Conservation (phyloP, 2,797 vertebrate species). For the Sternarchorhynchus goeldii region DNA sequence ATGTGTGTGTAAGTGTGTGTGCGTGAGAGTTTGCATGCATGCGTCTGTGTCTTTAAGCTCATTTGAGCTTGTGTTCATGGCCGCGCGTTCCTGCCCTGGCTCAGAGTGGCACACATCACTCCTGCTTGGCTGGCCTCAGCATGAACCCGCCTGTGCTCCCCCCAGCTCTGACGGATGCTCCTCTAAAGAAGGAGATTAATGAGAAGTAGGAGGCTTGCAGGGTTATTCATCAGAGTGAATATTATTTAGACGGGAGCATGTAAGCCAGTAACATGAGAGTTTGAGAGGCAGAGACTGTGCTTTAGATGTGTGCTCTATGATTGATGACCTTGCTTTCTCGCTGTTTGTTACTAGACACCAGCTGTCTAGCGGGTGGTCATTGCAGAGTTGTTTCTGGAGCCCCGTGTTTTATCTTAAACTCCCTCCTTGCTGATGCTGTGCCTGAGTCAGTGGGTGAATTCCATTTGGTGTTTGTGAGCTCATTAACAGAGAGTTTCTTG, state of each 20-base stretch:
- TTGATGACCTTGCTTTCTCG: constrained; percentile 89
- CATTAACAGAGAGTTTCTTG: constrained; percentile 46
- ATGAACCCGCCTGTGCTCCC: constrained; percentile 92
- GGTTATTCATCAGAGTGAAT: constrained; percentile 99
- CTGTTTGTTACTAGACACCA: constrained; percentile 89
- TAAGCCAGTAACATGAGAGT: constrained; percentile 99
- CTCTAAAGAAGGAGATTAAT: constrained; percentile 99
- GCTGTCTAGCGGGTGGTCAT: constrained; percentile 77
- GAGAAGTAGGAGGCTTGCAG: constrained; percentile 93
- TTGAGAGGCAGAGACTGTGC: constrained; percentile 86
- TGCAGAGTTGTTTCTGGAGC: constrained; percentile 81
- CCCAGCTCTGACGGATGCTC: constrained; percentile 97
- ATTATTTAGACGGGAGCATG: constrained; percentile 98
- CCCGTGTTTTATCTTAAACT: constrained; percentile 72
- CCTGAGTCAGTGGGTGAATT: constrained; percentile 62
- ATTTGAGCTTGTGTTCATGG: constrained; percentile 47
- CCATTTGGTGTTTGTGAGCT: constrained; percentile 47
- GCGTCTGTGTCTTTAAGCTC: constrained; percentile 10
- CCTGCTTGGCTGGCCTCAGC: constrained; percentile 85
- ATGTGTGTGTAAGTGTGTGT: constrained; percentile 4
- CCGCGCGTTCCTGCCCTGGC: constrained; percentile 62
- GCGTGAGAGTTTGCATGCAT: background rate
- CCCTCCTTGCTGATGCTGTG: constrained; percentile 74
- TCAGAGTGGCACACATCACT: constrained; percentile 91
- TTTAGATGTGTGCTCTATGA: constrained; percentile 83